Evolutionary conservation across 2,888 invertebrate genomes (phyloP).

Genomic region (Tachina lurida): DNA sequence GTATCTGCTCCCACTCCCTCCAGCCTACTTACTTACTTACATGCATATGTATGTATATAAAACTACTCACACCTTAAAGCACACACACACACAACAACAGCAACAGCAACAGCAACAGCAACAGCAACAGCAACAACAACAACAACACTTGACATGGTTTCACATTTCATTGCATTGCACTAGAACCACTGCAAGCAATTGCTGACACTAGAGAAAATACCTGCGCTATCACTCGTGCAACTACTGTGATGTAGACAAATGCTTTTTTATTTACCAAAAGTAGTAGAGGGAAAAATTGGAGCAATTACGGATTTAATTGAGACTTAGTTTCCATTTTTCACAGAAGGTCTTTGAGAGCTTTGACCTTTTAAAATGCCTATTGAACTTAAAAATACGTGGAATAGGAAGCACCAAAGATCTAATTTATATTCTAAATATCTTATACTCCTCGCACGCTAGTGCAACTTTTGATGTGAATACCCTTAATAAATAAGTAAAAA

Average conservation of each 20-base stretch:
- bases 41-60: neutral
- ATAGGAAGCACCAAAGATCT: no score
- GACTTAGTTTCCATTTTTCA: neutral
- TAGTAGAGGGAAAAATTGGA: neutral
- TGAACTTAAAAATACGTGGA: no score
- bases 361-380: neutral
- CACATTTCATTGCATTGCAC: constrained; percentile 67
- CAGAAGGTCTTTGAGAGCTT: neutral
- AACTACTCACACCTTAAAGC: neutral
- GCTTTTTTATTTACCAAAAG: neutral
- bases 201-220: constrained; percentile 59
- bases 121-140: constrained; percentile 24
- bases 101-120: constrained; percentile 16
- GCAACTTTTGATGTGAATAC: no score
- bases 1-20: neutral
- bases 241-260: constrained; percentile 25
- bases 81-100: constrained; percentile 14
- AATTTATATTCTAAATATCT: no score
- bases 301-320: constrained; percentile 2
- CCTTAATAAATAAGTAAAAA: no score
- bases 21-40: neutral
- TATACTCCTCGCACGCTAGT: no score
- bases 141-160: constrained; percentile 70
- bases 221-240: constrained; percentile 51
- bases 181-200: constrained; percentile 30